Conservation (phyloP, 2,888 invertebrate genomes). For the Rotaria macrura region DNA sequence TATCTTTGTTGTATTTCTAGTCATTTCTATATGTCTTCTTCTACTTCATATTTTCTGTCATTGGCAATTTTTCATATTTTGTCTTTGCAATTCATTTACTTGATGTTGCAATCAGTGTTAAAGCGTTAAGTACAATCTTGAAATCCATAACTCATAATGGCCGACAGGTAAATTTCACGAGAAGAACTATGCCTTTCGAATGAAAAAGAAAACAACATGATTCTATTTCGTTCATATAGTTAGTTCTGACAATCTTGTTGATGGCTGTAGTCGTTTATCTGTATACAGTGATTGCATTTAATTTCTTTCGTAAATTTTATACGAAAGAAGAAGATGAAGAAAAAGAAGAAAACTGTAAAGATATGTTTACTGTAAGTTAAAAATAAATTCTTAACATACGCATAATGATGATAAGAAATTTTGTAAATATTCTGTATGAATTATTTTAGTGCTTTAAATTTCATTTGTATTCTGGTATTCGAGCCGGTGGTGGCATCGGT, state of each 20-base stretch:
- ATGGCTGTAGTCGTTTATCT: conserved; percentile 94
- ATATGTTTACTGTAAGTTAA: conserved; percentile 76
- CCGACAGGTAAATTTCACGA: conserved; percentile 66
- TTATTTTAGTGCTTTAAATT: conserved; percentile 80
- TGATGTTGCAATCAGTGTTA: conserved; percentile 94
- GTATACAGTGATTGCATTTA: conserved; percentile 98
- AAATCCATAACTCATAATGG: conserved; percentile 99
- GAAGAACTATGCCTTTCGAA: too few species aligned
- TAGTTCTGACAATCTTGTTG: conserved; percentile 91
- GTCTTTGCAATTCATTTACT: conserved; percentile 97
- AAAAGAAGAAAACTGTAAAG: conserved; percentile 85
- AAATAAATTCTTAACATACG: too few species aligned
- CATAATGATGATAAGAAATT: too few species aligned
- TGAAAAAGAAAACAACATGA: too few species aligned
- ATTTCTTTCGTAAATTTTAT: conserved; percentile 99
- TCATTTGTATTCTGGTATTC: conserved; percentile 95
- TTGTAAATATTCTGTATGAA: conserved; percentile 45
- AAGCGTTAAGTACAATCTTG: conserved; percentile 88
- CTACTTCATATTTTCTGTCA: conserved; percentile 88
- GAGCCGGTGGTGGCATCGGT: conserved; percentile 94
- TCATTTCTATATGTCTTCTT: conserved; percentile 91
- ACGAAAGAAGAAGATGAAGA: conserved; percentile 81
- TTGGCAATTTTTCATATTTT: conserved; percentile 96
- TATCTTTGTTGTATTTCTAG: conserved; percentile 53
- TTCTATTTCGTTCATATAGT: too few species aligned